Percentiles rank a stretch among this genome's conserved stretches.
phyloP scores from a whole-genome alignment of 2,797 vertebrate genomes.

The Euthynnus affinis region DNA sequence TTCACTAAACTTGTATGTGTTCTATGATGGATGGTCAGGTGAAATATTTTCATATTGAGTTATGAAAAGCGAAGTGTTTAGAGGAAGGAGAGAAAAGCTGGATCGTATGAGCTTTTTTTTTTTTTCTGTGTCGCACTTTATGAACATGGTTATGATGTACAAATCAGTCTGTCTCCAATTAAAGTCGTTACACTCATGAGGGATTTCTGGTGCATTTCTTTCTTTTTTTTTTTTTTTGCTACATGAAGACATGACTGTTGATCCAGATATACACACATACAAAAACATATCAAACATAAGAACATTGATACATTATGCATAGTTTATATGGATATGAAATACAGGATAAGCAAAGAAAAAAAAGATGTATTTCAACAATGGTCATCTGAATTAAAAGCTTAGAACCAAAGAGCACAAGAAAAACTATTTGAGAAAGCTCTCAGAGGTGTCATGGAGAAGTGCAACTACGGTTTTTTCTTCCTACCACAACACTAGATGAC shows the following conservation, averaged over 20 bases:
- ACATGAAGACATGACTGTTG: neutral
- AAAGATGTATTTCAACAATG: too few relatives aligned
- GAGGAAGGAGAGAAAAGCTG: constrained; percentile 32
- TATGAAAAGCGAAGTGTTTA: constrained; percentile 14
- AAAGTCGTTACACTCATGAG: constrained; percentile 58
- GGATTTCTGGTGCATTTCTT: neutral
- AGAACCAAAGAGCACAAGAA: too few relatives aligned
- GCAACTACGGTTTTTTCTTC: too few relatives aligned
- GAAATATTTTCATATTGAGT: constrained; percentile 18
- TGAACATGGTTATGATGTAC: constrained; percentile 52
- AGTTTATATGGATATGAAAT: too few relatives aligned
- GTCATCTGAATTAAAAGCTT: too few relatives aligned
- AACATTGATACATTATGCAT: too few relatives aligned
- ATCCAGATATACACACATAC: too few relatives aligned
- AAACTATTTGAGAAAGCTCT: too few relatives aligned
- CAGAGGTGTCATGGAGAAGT: too few relatives aligned
- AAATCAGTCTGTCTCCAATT: constrained; percentile 63
- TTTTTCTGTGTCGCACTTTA: constrained; percentile 75
- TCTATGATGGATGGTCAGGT: neutral
- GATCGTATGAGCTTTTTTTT: constrained; percentile 39
- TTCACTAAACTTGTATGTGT: neutral
- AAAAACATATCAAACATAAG: too few relatives aligned
- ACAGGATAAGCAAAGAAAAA: too few relatives aligned
- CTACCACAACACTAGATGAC: too few relatives aligned
- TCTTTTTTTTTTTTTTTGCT: neutral